A percentile compares a stretch with the other conserved stretches of the same genome.
Conservation (phyloP, 1,140 invertebrate species). For the Psix sp. region DNA sequence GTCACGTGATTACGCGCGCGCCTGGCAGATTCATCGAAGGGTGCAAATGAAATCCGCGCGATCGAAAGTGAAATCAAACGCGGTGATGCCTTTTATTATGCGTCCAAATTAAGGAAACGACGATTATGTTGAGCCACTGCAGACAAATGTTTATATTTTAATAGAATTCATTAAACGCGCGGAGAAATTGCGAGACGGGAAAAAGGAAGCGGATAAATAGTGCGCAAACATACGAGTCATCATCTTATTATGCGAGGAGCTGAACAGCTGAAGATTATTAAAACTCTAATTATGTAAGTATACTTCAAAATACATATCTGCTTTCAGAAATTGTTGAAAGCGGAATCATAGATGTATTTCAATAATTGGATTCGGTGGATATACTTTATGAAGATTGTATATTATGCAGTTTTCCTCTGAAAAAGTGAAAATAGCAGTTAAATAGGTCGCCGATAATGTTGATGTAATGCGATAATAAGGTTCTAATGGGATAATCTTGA, state of each 20-base stretch:
- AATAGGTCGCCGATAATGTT: no score
- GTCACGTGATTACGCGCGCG: slow-evolving; percentile 42
- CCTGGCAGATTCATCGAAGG: slow-evolving; percentile 16
- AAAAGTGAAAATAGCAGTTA: no score
- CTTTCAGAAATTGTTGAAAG: slow-evolving; percentile 23
- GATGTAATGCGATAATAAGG: no score
- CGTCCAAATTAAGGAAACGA: slow-evolving; percentile 39
- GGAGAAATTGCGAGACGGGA: slow-evolving; percentile 22
- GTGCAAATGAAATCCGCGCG: slow-evolving; percentile 48
- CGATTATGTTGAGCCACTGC: no score
- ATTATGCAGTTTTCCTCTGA: neutral
- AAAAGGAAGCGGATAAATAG: slow-evolving; percentile 11
- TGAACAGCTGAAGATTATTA: slow-evolving; percentile 27
- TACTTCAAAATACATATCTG: no score
- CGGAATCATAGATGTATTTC: no score
- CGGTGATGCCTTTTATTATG: slow-evolving; percentile 17
- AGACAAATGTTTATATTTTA: no score
- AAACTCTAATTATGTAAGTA: no score
- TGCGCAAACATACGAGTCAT: slow-evolving; percentile 16
- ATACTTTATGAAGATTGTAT: no score
- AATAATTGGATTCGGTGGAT: no score
- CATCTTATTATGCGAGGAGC: neutral
- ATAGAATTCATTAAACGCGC: slow-evolving; percentile 39
- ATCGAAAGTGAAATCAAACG: slow-evolving; percentile 51
- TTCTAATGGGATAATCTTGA: no score